These are phyloP conservation scores for Vicugna pacos DNA, from an alignment of 2,113 vertebrate genomes.

Conservation along the genomic window DNA sequence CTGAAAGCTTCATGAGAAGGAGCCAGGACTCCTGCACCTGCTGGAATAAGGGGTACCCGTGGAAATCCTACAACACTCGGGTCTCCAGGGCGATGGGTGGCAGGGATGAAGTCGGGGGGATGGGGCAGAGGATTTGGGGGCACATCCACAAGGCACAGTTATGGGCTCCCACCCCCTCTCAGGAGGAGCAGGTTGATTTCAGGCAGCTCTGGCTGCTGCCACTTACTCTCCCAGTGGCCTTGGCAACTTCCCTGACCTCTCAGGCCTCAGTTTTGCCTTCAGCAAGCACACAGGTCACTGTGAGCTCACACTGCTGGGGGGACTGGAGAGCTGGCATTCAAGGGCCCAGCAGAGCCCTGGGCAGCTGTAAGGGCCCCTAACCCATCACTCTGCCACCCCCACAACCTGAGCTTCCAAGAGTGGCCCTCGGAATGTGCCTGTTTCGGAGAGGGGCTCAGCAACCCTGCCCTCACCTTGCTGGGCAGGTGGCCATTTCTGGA, in stretches of 20 bases:
- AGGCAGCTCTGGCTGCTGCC: background rate
- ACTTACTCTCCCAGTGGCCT: background rate
- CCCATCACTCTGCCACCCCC: background rate
- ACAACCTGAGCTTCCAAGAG: background rate
- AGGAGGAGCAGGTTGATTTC: background rate
- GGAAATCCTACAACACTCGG: background rate
- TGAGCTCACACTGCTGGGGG: too few relatives aligned
- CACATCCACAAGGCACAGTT: background rate
- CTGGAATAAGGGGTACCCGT: too few relatives aligned
- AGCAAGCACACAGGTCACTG: background rate
- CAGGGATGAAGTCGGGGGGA: background rate
- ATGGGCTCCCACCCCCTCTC: background rate
- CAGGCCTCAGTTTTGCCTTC: background rate
- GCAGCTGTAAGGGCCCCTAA: background rate
- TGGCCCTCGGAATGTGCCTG: background rate
- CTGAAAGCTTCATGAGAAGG: background rate
- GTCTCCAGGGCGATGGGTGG: background rate
- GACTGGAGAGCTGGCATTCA: too few relatives aligned
- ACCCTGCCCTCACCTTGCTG: constrained; percentile 7
- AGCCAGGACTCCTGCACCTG: background rate
- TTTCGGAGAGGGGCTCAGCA: background rate
- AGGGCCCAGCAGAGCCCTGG: background rate
- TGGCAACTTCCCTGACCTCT: background rate
- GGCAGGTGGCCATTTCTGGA: constrained; percentile 71
- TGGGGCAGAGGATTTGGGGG: background rate